Evolutionary conservation across 2,888 invertebrate genomes (phyloP).

Genomic region (Boloria euphrosyne): DNA sequence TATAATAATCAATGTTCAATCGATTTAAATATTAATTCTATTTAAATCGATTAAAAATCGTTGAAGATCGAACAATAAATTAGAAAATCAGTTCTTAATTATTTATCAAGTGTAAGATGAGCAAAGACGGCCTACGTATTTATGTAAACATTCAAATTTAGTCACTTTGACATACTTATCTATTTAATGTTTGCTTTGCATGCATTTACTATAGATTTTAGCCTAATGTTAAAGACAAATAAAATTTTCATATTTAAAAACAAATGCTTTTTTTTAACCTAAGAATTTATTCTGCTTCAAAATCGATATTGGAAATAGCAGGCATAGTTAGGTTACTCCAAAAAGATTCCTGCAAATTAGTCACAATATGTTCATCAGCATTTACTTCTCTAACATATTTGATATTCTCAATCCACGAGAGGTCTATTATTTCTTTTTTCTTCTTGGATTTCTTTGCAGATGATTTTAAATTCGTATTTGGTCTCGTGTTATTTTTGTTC

Average conservation of each 20-base stretch:
- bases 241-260: constrained; percentile 5
- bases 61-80: no score
- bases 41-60: no score
- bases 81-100: no score
- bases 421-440: constrained; percentile 4
- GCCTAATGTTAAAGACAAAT: constrained; percentile 3
- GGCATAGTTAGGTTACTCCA: constrained; percentile 62
- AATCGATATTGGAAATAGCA: constrained; percentile 53
- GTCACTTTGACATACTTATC: constrained; percentile 9
- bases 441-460: not conserved
- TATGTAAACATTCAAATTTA: constrained; percentile 4
- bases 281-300: constrained; percentile 35
- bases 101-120: not conserved
- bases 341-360: constrained; percentile 49
- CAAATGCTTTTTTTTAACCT: not conserved
- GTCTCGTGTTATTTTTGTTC: not conserved
- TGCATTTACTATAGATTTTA: constrained; percentile 20
- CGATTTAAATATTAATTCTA: no score
- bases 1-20: no score
- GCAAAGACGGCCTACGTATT: constrained; percentile 5
- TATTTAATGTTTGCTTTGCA: constrained; percentile 28
- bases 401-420: constrained; percentile 61
- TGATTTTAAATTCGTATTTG: not conserved
- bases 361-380: constrained; percentile 51
- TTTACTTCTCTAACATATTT: constrained; percentile 58